Base-by-base conservation (phyloP, 2,797 vertebrate genomes). In the Pteropus rufus region DNA sequence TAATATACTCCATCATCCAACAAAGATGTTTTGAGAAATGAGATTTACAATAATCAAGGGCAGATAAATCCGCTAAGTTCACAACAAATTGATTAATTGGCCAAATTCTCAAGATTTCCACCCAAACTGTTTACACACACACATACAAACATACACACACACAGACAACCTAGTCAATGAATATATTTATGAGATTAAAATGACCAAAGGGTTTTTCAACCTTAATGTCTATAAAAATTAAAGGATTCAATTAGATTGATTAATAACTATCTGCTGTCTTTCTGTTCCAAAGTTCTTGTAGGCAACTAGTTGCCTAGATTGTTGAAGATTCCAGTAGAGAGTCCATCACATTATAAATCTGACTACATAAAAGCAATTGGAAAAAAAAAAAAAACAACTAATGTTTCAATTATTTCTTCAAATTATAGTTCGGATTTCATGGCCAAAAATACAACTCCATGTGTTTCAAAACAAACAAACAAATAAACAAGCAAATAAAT, bases 161-260 rank as follows among this genome's bases (percentile, higher is more conserved):
- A 70, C 29, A 41, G 12, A 65, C 12, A 81, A 41, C 18, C 31
- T 62, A 62, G 41, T 93, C 34, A 93, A 87, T 75, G 3, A 62
- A 91, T 58, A 91, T 64, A 12, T 76, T 97, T 93, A 72, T 36
- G 62, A 94, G 24, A 91, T 96, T 76, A 91, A 95, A 94, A 44
- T 70, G 21, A 72, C 18, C 82, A 70, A 54, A 93, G 15, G 44
- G 56, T 41, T 89, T 95, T 92, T 95, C 34, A 91, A 49, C 36
- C 36, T 84, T 64, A 95, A 89, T 82, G 12, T 84, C 54, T 83
- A 84, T 79, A 87, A 94, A 96, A 46, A 84, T 76, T 72, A 46
- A 90, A 93, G 36, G 62, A 90, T 18, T 84, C 58, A 94, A 62
- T 86, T 65, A 96, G n/a, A 81, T 94, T 89, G 83, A 73, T 41